Base-by-base conservation (phyloP, 1,140 invertebrate genomes). In the Aphis gossypii region DNA sequence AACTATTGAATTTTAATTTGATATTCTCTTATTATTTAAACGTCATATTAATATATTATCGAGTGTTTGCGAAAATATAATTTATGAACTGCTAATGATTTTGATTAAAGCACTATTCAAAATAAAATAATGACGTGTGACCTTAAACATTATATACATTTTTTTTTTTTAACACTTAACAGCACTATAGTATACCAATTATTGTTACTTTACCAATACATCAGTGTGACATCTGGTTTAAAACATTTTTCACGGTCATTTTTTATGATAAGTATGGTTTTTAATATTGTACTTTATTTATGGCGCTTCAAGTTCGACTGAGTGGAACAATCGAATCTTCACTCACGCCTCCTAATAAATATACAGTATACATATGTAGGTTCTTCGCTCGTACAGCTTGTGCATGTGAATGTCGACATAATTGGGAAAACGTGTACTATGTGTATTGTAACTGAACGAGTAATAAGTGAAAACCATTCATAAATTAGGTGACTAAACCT, bases 321-420 rank as follows among this genome's bases (percentile, higher is more conserved):
- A 87, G 41, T 46, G 44, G 84, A 87, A 87, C 84, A 87, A 87
- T 87, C 30, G 44, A 46, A 87, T 87, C 30, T 87, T 87, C 84
- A 18, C 25, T 30, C 44, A 87, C 84, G 84, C 83, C 83, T 84
- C 38, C 41, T 51, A 20, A 18, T 51, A 51, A 3, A 51, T 51
- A 51, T 4, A 7, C 9, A 46, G 0, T 46, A 5, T 38, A 38
- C 38, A 30, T 84, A 76, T 14, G 14, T 84, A 84, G 83, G 83
- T 25, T 41, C 83, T 84, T 84, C 83, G 23, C 23, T 14, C 60
- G 30, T 60, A 60, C 56, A 4, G 30, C 5, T n/a, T n/a, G n/a
- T 76, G 14, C 60, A 76, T 76, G 60, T 76, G 60, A 76, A n/a
- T 76, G n/a, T 76, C 30, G n/a, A 76, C 14, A 76, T 76, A 76